Conservation (phyloP, 2,888 invertebrate genomes). For the Drosophila melanosoma region DNA sequence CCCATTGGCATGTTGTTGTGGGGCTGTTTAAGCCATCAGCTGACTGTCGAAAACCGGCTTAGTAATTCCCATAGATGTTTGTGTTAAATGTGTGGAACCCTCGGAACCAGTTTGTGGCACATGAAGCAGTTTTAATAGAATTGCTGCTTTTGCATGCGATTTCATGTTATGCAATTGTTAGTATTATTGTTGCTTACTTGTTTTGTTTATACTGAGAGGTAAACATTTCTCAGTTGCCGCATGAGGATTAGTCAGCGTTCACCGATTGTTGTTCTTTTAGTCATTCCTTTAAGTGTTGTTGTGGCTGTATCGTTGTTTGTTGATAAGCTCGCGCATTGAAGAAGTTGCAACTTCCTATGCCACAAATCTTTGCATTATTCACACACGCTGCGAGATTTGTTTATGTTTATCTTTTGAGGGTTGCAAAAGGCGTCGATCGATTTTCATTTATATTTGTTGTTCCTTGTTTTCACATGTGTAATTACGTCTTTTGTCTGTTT, state of each 20-base stretch:
- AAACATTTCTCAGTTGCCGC: constrained; percentile 15
- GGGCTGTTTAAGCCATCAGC: constrained; percentile 7
- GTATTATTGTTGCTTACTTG: not conserved
- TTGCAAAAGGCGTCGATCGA: not conserved
- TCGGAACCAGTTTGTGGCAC: constrained; percentile 54
- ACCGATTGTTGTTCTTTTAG: constrained; percentile 3
- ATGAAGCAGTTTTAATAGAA: constrained; percentile 1
- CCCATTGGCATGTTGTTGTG: constrained; percentile 17
- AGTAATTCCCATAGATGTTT: constrained; percentile 44
- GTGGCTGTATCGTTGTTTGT: constrained; percentile 19
- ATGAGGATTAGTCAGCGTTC: constrained; percentile 40
- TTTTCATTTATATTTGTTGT: not conserved
- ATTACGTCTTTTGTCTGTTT: not conserved
- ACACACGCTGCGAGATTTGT: not conserved
- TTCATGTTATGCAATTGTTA: not conserved
- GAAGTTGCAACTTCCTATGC: constrained; percentile 13
- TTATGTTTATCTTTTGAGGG: not conserved
- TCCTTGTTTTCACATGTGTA: constrained; percentile 10
- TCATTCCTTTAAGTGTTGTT: not conserved
- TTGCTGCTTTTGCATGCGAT: constrained; percentile 23
- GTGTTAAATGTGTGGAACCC: constrained; percentile 34
- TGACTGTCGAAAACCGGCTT: constrained; percentile 39
- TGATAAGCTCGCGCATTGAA: constrained; percentile 35
- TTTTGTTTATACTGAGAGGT: constrained; percentile 1
- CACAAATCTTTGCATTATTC: not conserved